A percentile compares a stretch with the other conserved stretches of the same genome.
These are phyloP conservation scores for Melipona beecheii DNA, from an alignment of 2,888 invertebrate genomes.

Conservation along the genomic window DNA sequence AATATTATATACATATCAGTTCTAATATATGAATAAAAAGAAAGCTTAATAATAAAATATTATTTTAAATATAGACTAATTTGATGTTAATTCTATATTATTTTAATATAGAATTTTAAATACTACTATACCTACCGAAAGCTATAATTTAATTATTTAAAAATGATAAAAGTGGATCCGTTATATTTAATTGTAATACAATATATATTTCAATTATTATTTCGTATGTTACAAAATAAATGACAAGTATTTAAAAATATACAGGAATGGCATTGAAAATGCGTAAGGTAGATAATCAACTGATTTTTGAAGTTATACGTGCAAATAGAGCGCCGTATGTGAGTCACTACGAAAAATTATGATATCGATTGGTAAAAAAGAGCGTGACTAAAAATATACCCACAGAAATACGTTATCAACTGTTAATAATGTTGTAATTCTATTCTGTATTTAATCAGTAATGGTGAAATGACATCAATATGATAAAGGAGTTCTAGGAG, in stretches of 20 bases:
- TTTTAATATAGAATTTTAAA: background rate
- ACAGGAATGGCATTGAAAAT: slow-evolving; percentile 21
- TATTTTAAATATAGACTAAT: background rate
- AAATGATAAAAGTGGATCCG: background rate
- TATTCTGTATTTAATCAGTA: background rate
- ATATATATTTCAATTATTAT: background rate
- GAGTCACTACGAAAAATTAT: slow-evolving; percentile 5
- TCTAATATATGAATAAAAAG: background rate
- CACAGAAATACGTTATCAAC: background rate
- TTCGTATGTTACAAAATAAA: background rate
- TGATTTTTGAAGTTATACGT: background rate
- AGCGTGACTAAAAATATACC: slow-evolving; percentile 2
- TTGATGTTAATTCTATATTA: background rate
- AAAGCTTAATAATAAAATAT: background rate
- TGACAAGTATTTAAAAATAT: slow-evolving; percentile 2
- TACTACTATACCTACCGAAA: background rate
- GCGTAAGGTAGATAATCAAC: slow-evolving; percentile 28
- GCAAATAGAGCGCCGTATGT: slow-evolving; percentile 21
- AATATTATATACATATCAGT: background rate
- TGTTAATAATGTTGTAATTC: background rate
- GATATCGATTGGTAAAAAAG: slow-evolving; percentile 27
- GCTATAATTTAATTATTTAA: background rate
- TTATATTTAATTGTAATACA: background rate
- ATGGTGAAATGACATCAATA: background rate
- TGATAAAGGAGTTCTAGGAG: background rate